phyloP scores from a whole-genome alignment of 2,888 invertebrate genomes.

The Drosophila longiperda region DNA sequence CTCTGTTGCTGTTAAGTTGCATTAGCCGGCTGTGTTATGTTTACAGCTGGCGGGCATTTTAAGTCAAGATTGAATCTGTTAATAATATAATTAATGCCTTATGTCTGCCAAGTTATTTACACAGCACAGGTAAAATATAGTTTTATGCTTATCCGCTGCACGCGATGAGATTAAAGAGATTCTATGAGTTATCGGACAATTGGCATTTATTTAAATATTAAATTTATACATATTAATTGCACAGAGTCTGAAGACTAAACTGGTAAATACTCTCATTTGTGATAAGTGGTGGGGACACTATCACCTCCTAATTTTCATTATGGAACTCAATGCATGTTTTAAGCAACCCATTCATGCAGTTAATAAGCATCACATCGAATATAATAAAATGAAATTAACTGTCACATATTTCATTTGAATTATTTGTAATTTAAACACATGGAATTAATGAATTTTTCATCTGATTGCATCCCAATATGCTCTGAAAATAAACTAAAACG shows the following conservation, averaged over 20 bases:
- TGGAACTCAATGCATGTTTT: not conserved
- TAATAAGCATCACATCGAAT: not conserved
- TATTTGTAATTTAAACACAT: not conserved
- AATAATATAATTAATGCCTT: slow-evolving; percentile 13
- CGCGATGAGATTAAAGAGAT: not conserved
- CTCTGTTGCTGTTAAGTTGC: slow-evolving; percentile 23
- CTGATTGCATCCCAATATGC: not conserved
- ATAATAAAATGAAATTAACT: not conserved
- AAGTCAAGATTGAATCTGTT: slow-evolving; percentile 20
- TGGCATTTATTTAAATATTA: not conserved
- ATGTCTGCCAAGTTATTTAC: not conserved
- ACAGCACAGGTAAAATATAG: not conserved
- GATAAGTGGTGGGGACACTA: not conserved
- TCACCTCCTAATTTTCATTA: not conserved
- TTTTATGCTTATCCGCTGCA: not conserved
- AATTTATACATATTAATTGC: not conserved
- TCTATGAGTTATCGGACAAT: not conserved
- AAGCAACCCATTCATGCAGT: not conserved
- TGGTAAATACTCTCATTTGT: not conserved
- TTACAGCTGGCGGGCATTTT: slow-evolving; percentile 36
- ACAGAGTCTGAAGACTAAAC: not conserved
- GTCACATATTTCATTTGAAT: not conserved
- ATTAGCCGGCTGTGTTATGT: slow-evolving; percentile 41
- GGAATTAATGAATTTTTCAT: not conserved
- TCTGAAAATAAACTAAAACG: not conserved